Conservation (phyloP, 1,140 invertebrate species). For the Bombus vancouverensis region DNA sequence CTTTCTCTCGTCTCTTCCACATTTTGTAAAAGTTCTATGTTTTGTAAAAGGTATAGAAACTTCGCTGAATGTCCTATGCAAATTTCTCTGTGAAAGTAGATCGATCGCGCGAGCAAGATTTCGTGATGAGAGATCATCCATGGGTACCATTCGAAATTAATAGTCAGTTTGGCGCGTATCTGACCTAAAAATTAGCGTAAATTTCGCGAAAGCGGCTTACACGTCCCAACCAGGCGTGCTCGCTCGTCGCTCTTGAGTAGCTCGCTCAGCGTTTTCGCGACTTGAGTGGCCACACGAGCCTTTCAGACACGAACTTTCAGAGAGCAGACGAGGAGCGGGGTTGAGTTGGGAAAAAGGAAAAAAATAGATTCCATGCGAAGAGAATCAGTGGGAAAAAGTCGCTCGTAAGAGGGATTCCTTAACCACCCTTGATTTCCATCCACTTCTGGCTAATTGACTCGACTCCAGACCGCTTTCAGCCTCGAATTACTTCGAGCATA, state of each 20-base stretch:
- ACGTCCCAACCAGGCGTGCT: conserved; percentile 8
- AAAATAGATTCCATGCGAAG: conserved; percentile 15
- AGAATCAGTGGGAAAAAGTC: conserved; percentile 10
- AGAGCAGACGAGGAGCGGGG: not conserved
- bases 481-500: conserved; percentile 15
- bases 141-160: not conserved
- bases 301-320: conserved; percentile 15
- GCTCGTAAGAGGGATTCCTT: conserved; percentile 20
- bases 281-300: conserved; percentile 36
- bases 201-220: conserved; percentile 27
- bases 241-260: conserved; percentile 34
- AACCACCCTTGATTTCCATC: conserved; percentile 25
- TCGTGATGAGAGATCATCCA: conserved; percentile 14
- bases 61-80: not conserved
- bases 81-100: conserved; percentile 6
- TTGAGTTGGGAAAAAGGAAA: not conserved
- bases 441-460: conserved; percentile 35
- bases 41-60: too few relatives aligned
- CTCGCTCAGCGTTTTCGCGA: conserved; percentile 51
- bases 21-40: too few relatives aligned
- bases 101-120: too few relatives aligned
- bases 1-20: too few relatives aligned
- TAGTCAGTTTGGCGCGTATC: not conserved
- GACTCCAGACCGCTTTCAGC: conserved; percentile 32
- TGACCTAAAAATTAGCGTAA: conserved; percentile 48